A percentile compares a stretch with the other conserved stretches of the same genome.
These are phyloP conservation scores for Oxytorus armatus DNA, from an alignment of 2,888 invertebrate genomes.

Conservation along the genomic window DNA sequence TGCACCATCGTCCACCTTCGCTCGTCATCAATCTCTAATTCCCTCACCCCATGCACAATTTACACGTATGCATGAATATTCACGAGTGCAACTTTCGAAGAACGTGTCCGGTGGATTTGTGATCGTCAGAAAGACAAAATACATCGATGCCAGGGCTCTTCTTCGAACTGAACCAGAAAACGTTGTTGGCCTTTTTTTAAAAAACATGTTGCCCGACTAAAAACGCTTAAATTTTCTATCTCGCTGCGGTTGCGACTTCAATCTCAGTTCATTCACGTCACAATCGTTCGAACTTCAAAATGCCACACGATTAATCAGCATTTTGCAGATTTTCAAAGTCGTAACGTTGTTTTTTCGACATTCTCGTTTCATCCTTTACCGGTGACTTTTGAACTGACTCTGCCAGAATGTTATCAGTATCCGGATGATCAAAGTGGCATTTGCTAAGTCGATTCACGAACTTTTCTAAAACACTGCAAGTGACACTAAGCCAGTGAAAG, in stretches of 20 bases:
- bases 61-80: neutral
- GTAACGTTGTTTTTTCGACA: neutral
- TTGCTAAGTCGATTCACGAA: too few species aligned
- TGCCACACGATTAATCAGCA: neutral
- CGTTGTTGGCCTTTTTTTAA: neutral
- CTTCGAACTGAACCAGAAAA: too few species aligned
- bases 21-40: constrained; percentile 67
- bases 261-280: neutral
- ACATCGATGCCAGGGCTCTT: neutral
- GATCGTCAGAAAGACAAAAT: neutral
- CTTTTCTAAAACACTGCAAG: too few species aligned
- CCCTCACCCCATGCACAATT: constrained; percentile 44
- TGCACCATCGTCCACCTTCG: constrained; percentile 34
- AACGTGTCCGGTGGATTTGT: too few species aligned
- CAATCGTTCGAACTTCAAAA: neutral
- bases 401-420: too few species aligned
- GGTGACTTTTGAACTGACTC: too few species aligned
- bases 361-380: too few species aligned
- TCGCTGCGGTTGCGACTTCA: neutral
- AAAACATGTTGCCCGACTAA: neutral
- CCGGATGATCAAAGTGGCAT: too few species aligned
- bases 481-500: too few species aligned
- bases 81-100: neutral
- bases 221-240: neutral
- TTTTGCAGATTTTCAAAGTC: neutral